Evolutionary conservation across 2,113 vertebrate species (phyloP).

Genomic region (Promerops cafer): DNA sequence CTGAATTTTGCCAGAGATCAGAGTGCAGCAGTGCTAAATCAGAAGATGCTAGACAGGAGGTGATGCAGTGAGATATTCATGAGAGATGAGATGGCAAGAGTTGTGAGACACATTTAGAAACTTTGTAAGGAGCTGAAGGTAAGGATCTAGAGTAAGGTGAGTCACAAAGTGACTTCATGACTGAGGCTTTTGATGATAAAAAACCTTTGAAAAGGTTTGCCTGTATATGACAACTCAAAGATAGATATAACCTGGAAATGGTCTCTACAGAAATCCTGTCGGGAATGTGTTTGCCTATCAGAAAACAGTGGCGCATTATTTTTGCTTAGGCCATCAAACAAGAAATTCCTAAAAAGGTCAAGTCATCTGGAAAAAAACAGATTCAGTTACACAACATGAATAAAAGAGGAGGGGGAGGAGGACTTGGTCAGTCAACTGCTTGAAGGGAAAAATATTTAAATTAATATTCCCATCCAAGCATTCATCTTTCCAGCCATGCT

Average conservation of each 20-base stretch:
- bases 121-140: not conserved
- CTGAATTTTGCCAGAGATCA: not conserved
- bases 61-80: not conserved
- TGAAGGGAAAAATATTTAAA: not conserved
- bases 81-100: not conserved
- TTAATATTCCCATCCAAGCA: not conserved
- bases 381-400: not conserved
- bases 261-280: not conserved
- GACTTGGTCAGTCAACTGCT: not conserved
- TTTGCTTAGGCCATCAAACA: not conserved
- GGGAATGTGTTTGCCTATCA: not conserved
- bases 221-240: not conserved
- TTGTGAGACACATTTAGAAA: not conserved
- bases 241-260: not conserved
- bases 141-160: not conserved
- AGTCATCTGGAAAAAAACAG: not conserved
- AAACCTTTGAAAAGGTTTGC: not conserved
- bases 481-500: not conserved
- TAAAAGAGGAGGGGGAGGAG: not conserved
- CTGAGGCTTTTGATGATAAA: not conserved
- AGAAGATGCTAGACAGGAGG: not conserved
- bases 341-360: not conserved
- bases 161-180: not conserved
- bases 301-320: not conserved
- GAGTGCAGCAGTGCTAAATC: not conserved